Conservation (phyloP, 2,888 invertebrate species). For the Timema podura region DNA sequence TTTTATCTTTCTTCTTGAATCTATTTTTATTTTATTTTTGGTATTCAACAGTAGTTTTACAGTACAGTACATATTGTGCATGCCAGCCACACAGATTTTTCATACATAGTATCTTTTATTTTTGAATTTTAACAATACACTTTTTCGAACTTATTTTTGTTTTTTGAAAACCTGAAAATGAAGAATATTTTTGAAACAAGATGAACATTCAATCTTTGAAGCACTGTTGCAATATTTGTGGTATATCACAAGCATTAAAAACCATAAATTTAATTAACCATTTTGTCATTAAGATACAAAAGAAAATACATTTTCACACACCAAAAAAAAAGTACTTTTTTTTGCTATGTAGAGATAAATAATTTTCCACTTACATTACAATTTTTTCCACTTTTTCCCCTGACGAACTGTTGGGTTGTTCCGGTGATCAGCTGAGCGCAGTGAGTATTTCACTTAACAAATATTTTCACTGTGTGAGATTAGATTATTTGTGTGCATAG, state of each 20-base stretch:
- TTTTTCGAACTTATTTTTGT: conserved; percentile 22
- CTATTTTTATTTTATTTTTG: conserved; percentile 9
- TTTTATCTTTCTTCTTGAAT: conserved; percentile 1
- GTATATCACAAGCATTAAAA: neutral
- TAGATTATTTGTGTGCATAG: conserved; percentile 25
- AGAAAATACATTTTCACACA: conserved; percentile 29
- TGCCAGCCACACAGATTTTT: conserved; percentile 24
- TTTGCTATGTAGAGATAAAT: conserved; percentile 31
- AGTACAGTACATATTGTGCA: conserved; percentile 26
- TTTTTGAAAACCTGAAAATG: conserved; percentile 21
- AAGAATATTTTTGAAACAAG: conserved; percentile 23
- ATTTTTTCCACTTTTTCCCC: conserved; percentile 55
- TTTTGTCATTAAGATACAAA: conserved; percentile 4
- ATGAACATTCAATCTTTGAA: neutral
- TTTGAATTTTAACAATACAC: conserved; percentile 15
- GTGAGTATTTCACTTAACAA: conserved; percentile 54
- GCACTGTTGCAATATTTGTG: too few relatives aligned
- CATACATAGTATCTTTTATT: conserved; percentile 6
- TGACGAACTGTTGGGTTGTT: conserved; percentile 65
- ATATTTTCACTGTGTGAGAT: conserved; percentile 12
- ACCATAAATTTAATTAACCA: conserved; percentile 14
- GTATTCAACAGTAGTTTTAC: conserved; percentile 19
- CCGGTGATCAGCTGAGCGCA: conserved; percentile 64
- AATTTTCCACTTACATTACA: conserved; percentile 42
- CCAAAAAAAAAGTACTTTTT: conserved; percentile 26